Evolutionary conservation across 2,888 invertebrate species (phyloP).

Genomic region (Hofmannophila pseudospretella): DNA sequence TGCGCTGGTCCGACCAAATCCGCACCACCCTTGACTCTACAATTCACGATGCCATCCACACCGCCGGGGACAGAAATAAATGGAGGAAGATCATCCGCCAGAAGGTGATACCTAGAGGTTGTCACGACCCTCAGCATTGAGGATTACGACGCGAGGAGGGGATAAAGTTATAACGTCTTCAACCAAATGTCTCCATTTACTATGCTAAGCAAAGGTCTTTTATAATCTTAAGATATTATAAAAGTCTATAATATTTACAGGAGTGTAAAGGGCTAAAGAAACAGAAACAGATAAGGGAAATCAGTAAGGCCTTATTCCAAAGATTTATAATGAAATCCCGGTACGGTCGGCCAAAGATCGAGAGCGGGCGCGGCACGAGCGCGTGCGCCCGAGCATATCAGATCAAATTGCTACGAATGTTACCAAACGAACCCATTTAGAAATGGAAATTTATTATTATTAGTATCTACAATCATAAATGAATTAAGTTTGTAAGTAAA

Average conservation of each 20-base stretch:
- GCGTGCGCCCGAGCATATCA: slow-evolving; percentile 28
- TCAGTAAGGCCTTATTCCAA: slow-evolving; percentile 29
- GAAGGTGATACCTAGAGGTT: no score
- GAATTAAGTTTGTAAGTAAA: no score
- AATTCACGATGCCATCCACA: no score
- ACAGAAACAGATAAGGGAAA: slow-evolving; percentile 19
- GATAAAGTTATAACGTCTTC: neutral
- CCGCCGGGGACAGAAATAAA: no score
- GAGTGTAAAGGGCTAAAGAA: slow-evolving; percentile 1
- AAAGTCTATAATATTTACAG: neutral
- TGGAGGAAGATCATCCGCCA: no score
- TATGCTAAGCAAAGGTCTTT: no score
- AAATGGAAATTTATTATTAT: slow-evolving; percentile 1
- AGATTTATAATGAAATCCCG: slow-evolving; percentile 29
- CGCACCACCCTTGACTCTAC: no score
- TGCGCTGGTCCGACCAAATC: no score
- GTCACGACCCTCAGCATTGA: no score
- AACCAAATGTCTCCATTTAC: neutral
- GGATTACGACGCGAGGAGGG: no score
- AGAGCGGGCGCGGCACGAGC: slow-evolving; percentile 39
- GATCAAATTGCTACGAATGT: slow-evolving; percentile 24
- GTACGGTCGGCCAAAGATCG: slow-evolving; percentile 26
- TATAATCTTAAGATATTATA: no score
- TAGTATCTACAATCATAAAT: no score
- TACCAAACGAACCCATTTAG: slow-evolving; percentile 12